A percentile compares a stretch with the other conserved stretches of the same genome.
Conservation (phyloP, 2,797 vertebrate species). For the Chaetodon trifasciatus region DNA sequence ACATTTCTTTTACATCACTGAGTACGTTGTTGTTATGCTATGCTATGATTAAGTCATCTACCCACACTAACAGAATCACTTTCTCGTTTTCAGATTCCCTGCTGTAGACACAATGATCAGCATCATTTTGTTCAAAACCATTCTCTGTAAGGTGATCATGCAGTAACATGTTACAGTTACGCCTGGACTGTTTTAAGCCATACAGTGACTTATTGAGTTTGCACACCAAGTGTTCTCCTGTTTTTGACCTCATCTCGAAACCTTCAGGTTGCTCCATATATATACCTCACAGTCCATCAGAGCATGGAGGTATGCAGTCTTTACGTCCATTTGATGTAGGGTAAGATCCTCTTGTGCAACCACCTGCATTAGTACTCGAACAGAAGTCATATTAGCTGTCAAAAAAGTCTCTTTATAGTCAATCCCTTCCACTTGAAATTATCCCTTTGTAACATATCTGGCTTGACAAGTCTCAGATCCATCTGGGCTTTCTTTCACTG, state of each 20-base stretch:
- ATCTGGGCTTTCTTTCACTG: conserved; percentile 38
- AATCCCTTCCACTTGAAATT: neutral
- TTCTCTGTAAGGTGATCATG: neutral
- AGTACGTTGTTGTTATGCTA: neutral
- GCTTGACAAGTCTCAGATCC: conserved; percentile 13
- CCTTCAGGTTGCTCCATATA: neutral
- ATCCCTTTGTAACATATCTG: too few relatives aligned
- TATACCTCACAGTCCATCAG: neutral
- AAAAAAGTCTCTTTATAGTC: neutral
- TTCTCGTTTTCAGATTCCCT: neutral
- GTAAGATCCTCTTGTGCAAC: neutral
- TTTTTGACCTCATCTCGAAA: neutral
- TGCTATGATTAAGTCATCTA: neutral
- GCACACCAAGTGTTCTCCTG: neutral
- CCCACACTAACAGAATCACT: neutral
- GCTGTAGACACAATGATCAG: neutral
- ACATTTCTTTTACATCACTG: neutral
- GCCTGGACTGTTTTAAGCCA: neutral
- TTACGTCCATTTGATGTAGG: neutral
- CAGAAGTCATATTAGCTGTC: neutral
- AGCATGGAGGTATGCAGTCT: neutral
- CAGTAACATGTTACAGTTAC: neutral
- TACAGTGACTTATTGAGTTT: neutral
- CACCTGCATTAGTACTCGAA: neutral
- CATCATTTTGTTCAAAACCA: neutral